Base-by-base conservation (phyloP, 2,797 vertebrate species). In the Valencia hispanica region DNA sequence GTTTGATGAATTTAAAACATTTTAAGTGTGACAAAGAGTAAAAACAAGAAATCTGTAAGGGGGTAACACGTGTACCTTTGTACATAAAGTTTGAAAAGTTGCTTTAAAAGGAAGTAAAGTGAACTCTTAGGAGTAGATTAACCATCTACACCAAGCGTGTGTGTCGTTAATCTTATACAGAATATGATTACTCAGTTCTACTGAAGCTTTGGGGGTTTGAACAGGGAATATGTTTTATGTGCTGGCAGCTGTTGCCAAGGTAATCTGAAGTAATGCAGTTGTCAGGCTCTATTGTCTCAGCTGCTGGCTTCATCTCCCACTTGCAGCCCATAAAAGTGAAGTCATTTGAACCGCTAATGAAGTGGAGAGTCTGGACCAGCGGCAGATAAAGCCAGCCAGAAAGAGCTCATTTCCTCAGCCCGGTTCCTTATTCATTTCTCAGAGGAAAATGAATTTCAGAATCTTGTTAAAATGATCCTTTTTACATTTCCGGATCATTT, bases 321-420 rank as follows among this genome's bases (percentile, higher is more conserved):
- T 92, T 43, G 75, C 89, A 92, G 91, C 81, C 87, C 90, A 93
- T 94, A 93, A 94, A 93, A 88, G 74, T 70, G 47, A 78, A 93
- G 91, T 89, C 87, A 89, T 94, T 93, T 92, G 88, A 91, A 90
- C 85, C 45, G 84, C 88, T 94, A 93, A 94, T 95, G 93, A 93
- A 94, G 86, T 87, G 78, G 79, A 92, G 84, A 86, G 89, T 91
- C 88, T 90, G 91, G 85, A 74, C 87, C 78, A 27, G 75, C 14
- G 81, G 81, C 84, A 87, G 93, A 93, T 93, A 92, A 94, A 92
- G 87, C 76, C 74, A 68, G 69, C 70, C 73, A 70, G 70, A 76
- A 79, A 83, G 79, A 53, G 43, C 30, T 32, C 27, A 72, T 81
- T 87, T 88, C 70, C 75, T 79, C 77, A 75, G 57, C 34, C 22